Conservation (phyloP, 2,113 vertebrate genomes). For the Myrmecobius fasciatus region DNA sequence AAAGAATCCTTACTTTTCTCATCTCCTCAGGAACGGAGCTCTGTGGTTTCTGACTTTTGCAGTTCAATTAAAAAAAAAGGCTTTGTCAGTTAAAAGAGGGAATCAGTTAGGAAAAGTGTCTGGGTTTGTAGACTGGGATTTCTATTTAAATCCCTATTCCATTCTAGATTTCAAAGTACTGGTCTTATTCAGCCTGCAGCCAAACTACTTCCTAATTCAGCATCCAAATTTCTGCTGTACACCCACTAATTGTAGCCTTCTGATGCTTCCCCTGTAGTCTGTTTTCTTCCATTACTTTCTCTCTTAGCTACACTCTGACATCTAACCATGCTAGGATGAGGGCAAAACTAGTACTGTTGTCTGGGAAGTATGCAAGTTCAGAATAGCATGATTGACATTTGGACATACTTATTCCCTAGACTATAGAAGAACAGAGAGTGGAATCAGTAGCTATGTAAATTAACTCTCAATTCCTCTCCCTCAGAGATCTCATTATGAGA, state of each 20-base stretch:
- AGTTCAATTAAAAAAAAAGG: not conserved
- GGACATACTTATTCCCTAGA: not conserved
- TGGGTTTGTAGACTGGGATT: slow-evolving; percentile 4
- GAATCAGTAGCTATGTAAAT: not conserved
- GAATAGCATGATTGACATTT: not conserved
- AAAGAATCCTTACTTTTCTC: not conserved
- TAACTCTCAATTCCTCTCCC: not conserved
- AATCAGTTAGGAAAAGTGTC: not conserved
- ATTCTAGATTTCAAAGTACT: not conserved
- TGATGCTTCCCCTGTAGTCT: not conserved
- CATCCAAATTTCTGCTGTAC: not conserved
- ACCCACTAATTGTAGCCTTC: not conserved
- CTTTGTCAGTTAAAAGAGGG: not conserved
- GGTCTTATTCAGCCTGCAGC: not conserved
- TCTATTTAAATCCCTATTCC: not conserved
- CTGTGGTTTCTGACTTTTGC: not conserved
- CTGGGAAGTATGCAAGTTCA: not conserved
- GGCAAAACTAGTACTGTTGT: not conserved
- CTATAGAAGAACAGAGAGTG: not conserved
- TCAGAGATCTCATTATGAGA: not conserved
- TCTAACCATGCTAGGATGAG: not conserved
- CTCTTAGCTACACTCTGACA: not conserved
- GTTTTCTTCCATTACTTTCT: slow-evolving; percentile 13
- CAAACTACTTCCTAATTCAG: not conserved
- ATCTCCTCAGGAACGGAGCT: not conserved